Evolutionary conservation across 2,888 invertebrate species (phyloP).

Genomic region (Dusona sp.): DNA sequence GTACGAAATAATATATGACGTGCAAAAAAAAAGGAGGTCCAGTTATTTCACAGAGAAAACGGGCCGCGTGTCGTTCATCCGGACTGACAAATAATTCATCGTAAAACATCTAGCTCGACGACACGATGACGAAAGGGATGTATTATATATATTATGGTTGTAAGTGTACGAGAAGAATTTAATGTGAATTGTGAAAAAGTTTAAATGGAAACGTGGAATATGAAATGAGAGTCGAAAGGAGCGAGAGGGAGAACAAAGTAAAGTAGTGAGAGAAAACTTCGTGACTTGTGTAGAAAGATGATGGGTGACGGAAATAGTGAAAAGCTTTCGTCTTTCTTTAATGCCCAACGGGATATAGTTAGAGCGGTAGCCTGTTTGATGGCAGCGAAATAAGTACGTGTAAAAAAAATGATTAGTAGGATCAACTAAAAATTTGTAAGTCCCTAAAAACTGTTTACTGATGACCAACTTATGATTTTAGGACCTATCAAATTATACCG

Average conservation of each 20-base stretch:
- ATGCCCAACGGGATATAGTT: not conserved
- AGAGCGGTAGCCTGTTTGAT: not conserved
- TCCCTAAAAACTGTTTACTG: not conserved
- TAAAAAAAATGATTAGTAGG: not conserved
- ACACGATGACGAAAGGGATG: constrained; percentile 38
- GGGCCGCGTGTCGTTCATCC: not conserved
- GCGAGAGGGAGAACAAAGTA: constrained; percentile 8
- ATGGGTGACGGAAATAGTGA: constrained; percentile 51
- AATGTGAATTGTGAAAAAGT: constrained; percentile 78
- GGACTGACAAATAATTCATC: constrained; percentile 53
- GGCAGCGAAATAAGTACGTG: not conserved
- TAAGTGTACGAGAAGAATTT: constrained; percentile 69
- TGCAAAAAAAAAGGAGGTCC: constrained; percentile 37
- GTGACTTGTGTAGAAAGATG: constrained; percentile 56
- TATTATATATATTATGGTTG: constrained; percentile 53
- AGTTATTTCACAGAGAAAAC: constrained; percentile 43
- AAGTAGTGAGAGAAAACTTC: constrained; percentile 48
- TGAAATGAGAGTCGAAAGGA: constrained; percentile 37
- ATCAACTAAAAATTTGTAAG: not conserved
- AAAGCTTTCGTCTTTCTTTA: constrained; percentile 47
- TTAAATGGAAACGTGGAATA: constrained; percentile 77
- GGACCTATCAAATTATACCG: not conserved
- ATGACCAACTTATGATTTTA: not conserved
- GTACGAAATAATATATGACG: constrained; percentile 37
- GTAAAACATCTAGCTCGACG: constrained; percentile 55